A percentile compares a stretch with the other conserved stretches of the same genome.
phyloP scores from a whole-genome alignment of 2,113 vertebrate genomes.

The Hippocampus zosterae region DNA sequence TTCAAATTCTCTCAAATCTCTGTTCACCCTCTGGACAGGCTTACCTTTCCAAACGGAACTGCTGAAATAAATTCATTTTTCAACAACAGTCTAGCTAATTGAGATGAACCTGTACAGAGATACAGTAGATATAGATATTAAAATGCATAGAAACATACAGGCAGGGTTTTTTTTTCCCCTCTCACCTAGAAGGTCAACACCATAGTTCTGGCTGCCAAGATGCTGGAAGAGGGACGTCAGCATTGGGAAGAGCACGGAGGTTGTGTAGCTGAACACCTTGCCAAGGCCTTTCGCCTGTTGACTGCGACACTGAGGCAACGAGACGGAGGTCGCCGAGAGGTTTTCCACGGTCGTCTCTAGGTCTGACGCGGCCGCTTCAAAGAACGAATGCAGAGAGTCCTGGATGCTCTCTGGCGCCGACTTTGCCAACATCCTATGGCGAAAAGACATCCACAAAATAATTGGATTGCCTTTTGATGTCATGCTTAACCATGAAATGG shows the following conservation, averaged over 20 bases:
- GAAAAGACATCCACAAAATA: not conserved
- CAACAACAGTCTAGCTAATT: not conserved
- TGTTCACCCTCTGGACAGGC: not conserved
- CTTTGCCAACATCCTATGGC: slow-evolving; percentile 79
- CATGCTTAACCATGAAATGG: not conserved
- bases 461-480: not conserved
- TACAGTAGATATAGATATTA: not conserved
- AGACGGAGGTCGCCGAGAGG: slow-evolving; percentile 74
- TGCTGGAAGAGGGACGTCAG: slow-evolving; percentile 89
- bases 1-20: too few species aligned
- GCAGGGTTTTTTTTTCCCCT: not conserved
- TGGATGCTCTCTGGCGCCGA: slow-evolving; percentile 77
- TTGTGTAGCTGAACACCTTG: slow-evolving; percentile 83
- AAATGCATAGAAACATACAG: not conserved
- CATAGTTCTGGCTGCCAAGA: slow-evolving; percentile 80
- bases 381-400: slow-evolving; percentile 78
- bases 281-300: slow-evolving; percentile 77
- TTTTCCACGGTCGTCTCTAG: slow-evolving; percentile 83
- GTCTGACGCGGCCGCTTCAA: slow-evolving; percentile 85
- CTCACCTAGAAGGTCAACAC: slow-evolving; percentile 84
- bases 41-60: not conserved
- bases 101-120: not conserved
- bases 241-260: slow-evolving; percentile 81
- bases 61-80: not conserved
- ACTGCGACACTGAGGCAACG: slow-evolving; percentile 78